phyloP scores from a whole-genome alignment of 2,888 invertebrate species.

The Ametastegia equiseti region DNA sequence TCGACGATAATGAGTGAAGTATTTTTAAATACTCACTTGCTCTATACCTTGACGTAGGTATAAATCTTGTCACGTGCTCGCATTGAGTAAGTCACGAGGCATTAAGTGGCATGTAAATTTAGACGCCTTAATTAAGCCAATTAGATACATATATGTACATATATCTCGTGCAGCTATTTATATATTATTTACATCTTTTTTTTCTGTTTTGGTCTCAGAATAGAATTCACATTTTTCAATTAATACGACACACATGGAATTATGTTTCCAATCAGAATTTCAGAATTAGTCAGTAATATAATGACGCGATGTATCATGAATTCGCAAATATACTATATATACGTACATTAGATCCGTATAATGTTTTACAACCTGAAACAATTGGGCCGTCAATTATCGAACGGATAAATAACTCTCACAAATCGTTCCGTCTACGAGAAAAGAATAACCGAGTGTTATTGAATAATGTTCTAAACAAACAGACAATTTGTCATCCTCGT shows the following conservation, averaged over 20 bases:
- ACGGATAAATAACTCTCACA: neutral
- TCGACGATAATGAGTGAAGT: slow-evolving; percentile 21
- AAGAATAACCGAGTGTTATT: neutral
- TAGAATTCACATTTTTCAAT: neutral
- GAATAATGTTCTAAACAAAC: neutral
- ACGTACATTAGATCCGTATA: neutral
- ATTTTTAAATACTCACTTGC: slow-evolving; percentile 37
- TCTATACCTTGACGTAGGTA: slow-evolving; percentile 40
- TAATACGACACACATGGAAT: neutral
- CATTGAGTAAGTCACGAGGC: slow-evolving; percentile 34
- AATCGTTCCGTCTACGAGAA: neutral
- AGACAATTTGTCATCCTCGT: neutral
- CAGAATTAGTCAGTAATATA: neutral
- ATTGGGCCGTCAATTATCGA: neutral
- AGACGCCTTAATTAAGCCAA: slow-evolving; percentile 40
- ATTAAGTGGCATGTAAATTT: slow-evolving; percentile 41
- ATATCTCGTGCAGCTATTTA: neutral
- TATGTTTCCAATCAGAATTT: neutral
- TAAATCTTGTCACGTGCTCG: slow-evolving; percentile 42
- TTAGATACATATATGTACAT: slow-evolving; percentile 16
- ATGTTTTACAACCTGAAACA: neutral
- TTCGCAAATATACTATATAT: neutral
- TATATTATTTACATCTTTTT: neutral
- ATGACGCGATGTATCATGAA: neutral
- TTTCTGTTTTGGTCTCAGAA: neutral